A percentile compares a stretch with the other conserved stretches of the same genome.
Conservation (phyloP, 2,888 invertebrate species). For the Sphaerophoria taeniata region DNA sequence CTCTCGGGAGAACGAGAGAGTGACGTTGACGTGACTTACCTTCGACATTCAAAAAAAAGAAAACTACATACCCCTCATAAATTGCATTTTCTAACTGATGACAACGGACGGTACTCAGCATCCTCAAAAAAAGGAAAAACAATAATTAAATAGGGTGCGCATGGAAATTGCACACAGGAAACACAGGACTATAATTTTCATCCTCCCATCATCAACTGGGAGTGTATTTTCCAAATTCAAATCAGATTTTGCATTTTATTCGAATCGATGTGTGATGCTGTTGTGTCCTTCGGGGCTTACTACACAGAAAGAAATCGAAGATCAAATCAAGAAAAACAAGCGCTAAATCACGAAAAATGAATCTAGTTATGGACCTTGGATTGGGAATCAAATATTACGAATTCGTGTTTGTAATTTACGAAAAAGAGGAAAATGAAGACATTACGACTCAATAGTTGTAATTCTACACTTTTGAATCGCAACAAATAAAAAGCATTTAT, state of each 20-base stretch:
- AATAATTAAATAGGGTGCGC: constrained; percentile 70
- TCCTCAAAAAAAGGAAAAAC: constrained; percentile 53
- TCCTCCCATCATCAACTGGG: not conserved
- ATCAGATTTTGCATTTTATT: constrained; percentile 37
- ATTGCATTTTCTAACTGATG: constrained; percentile 53
- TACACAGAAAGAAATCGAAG: too few relatives aligned
- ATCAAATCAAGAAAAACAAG: too few relatives aligned
- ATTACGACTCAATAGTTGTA: too few relatives aligned
- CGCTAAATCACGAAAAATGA: too few relatives aligned
- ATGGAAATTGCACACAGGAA: constrained; percentile 21
- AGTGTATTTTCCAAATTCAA: constrained; percentile 3
- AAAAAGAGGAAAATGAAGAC: too few relatives aligned
- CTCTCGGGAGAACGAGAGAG: not conserved
- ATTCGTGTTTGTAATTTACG: too few relatives aligned
- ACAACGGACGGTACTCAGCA: constrained; percentile 63
- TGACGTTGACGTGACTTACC: not conserved
- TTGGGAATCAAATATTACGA: too few relatives aligned
- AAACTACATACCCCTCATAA: constrained; percentile 55
- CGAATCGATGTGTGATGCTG: constrained; percentile 48
- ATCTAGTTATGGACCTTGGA: too few relatives aligned
- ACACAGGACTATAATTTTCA: constrained; percentile 10
- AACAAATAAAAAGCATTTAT: too few relatives aligned
- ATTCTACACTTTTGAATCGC: too few relatives aligned
- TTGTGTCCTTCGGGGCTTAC: constrained; percentile 47
- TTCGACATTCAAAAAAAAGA: not conserved